A percentile compares a stretch with the other conserved stretches of the same genome.
Evolutionary conservation across 1,140 invertebrate species (phyloP).

Genomic region (Hormaphis cornu): DNA sequence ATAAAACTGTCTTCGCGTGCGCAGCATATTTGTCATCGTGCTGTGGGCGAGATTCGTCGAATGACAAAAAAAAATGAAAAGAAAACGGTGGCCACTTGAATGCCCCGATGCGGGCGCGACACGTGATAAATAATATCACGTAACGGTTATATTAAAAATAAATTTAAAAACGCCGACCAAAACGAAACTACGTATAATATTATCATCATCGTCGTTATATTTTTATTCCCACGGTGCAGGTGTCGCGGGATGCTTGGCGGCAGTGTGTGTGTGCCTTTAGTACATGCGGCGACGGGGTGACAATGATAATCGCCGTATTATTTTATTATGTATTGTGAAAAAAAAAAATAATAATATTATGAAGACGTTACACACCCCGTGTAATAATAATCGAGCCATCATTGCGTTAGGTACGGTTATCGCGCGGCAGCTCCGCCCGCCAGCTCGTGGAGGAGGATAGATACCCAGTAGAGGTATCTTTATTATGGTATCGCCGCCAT

Average conservation of each 20-base stretch:
- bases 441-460: background rate
- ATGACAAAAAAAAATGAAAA: background rate
- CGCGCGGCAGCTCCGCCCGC: background rate
- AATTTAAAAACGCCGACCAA: constrained; percentile 5
- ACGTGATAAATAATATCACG: constrained; percentile 2
- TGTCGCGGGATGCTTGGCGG: background rate
- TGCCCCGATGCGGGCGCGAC: constrained; percentile 2
- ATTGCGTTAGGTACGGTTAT: constrained; percentile 13
- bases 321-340: background rate
- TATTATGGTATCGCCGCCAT: background rate
- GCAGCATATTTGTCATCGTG: too few relatives aligned
- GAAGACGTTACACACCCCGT: constrained; percentile 17
- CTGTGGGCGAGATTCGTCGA: background rate
- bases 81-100: background rate
- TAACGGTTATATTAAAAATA: background rate
- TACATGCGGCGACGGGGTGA: background rate
- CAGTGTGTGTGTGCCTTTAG: background rate
- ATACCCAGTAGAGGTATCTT: background rate
- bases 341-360: background rate
- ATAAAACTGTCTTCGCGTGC: too few relatives aligned
- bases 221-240: constrained; percentile 7
- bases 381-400: constrained; percentile 28
- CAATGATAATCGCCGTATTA: background rate
- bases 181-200: background rate
- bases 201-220: background rate